Conservation (phyloP, 2,888 invertebrate genomes). For the Sympetrum striolatum region DNA sequence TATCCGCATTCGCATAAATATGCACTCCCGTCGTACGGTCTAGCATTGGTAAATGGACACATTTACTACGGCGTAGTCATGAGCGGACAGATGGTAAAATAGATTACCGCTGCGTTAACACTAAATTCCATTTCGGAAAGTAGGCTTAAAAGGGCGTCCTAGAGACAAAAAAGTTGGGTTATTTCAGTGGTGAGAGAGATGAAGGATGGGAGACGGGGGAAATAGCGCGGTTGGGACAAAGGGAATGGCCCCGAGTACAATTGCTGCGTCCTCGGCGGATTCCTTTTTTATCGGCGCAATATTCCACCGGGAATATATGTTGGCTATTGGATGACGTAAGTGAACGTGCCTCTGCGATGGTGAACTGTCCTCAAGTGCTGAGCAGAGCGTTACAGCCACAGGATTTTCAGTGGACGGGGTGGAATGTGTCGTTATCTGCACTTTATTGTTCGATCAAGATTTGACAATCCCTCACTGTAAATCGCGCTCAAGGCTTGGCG, state of each 20-base stretch:
- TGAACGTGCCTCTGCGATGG: neutral
- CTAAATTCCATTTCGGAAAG: no score
- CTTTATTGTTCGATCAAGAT: neutral
- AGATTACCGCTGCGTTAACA: no score
- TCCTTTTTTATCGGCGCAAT: neutral
- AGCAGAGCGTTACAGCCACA: neutral
- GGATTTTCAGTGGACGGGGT: neutral
- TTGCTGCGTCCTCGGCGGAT: neutral
- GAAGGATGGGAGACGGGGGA: neutral
- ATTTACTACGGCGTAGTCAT: no score
- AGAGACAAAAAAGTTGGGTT: neutral
- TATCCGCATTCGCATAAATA: no score
- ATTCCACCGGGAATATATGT: neutral
- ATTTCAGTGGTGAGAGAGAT: neutral
- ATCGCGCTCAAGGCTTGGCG: neutral
- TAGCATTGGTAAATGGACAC: no score
- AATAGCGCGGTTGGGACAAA: neutral
- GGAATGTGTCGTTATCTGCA: neutral
- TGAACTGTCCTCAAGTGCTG: neutral
- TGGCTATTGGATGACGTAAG: neutral
- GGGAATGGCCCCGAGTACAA: neutral
- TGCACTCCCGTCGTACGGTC: no score
- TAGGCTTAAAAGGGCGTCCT: neutral
- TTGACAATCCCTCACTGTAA: neutral
- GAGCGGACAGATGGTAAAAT: no score